Conservation (phyloP, 2,888 invertebrate species). For the Cephus spinipes region DNA sequence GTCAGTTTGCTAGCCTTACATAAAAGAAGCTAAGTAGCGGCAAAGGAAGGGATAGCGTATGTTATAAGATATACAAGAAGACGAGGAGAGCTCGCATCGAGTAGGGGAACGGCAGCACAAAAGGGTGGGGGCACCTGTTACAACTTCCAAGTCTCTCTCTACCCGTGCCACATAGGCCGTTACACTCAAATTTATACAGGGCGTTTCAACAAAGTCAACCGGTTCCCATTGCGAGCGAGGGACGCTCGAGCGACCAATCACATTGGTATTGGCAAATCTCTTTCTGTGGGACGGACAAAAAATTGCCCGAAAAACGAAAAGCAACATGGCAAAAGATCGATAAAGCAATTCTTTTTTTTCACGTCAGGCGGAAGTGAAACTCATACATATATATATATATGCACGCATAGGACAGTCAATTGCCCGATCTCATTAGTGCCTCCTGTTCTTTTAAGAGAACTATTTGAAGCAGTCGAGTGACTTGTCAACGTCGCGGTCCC, state of each 20-base stretch:
- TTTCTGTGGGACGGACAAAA: slow-evolving; percentile 5
- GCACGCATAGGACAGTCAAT: background rate
- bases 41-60: slow-evolving; percentile 12
- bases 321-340: background rate
- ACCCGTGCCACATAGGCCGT: slow-evolving; percentile 7
- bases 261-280: background rate
- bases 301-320: background rate
- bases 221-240: background rate
- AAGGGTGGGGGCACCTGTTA: slow-evolving; percentile 46
- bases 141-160: slow-evolving; percentile 35
- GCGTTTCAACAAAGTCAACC: background rate
- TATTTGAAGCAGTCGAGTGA: background rate
- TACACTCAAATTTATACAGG: slow-evolving; percentile 1
- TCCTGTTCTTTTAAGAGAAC: background rate
- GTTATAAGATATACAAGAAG: slow-evolving; percentile 15
- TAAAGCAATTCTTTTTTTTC: background rate
- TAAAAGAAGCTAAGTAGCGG: slow-evolving; percentile 33
- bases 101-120: slow-evolving; percentile 1
- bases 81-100: slow-evolving; percentile 4
- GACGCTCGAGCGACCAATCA: background rate
- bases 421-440: background rate
- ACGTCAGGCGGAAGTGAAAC: background rate
- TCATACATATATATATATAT: no score
- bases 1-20: slow-evolving; percentile 50
- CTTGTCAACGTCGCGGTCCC: background rate